phyloP scores from a whole-genome alignment of 2,888 invertebrate species.

The Antheraea yamamai region DNA sequence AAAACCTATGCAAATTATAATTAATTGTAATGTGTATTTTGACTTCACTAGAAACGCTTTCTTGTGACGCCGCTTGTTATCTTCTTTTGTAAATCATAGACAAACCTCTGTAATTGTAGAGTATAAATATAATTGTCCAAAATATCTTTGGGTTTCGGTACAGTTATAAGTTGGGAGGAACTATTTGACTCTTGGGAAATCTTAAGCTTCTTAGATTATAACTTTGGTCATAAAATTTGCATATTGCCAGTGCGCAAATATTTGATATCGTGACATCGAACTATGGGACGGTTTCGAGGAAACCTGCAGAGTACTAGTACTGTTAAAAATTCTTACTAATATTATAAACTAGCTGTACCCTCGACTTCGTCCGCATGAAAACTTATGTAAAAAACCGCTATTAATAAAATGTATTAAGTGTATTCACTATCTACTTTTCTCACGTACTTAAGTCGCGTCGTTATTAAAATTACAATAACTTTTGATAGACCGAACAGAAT shows the following conservation, averaged over 20 bases:
- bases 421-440: too few species aligned
- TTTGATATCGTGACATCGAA: neutral
- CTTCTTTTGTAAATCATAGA: neutral
- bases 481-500: too few species aligned
- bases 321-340: neutral
- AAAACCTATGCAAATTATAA: too few species aligned
- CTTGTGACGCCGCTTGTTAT: too few species aligned
- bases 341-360: neutral
- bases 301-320: neutral
- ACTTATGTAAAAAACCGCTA: too few species aligned
- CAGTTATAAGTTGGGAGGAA: neutral
- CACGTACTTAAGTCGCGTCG: too few species aligned
- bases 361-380: too few species aligned
- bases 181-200: conserved; percentile 8
- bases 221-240: conserved; percentile 12
- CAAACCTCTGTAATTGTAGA: neutral
- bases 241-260: neutral
- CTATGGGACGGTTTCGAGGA: conserved; percentile 4
- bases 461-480: too few species aligned
- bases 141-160: neutral
- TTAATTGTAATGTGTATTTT: too few species aligned
- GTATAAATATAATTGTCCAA: neutral
- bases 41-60: too few species aligned
- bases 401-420: too few species aligned
- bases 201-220: neutral